Evolutionary conservation across 2,113 vertebrate genomes (phyloP), one percentile per base, ranked within the genome.

Genomic region (Gymnogyps californianus): DNA sequence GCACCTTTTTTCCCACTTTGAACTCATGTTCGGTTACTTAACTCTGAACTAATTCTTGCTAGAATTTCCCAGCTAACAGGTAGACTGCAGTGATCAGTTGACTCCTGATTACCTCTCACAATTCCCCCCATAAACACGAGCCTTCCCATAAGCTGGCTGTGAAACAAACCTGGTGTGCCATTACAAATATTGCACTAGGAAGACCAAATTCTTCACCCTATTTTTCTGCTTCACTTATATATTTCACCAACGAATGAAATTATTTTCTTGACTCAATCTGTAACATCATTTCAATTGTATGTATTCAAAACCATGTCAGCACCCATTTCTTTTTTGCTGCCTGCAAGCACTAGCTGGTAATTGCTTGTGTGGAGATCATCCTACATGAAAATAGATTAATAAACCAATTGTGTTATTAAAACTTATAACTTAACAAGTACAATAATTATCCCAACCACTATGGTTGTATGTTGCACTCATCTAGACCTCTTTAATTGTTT

Each of bases 371-470:
- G 54, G 40, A 62, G 61, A 93, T 74, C 46, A 74, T 67, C 38
- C 46, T 87, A 34, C n/a, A 64, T 55, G 26, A 83, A 90, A 92
- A 96, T 34, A 89, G 58, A 80, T 91, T 81, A 89, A 89, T 62
- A 86, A 96, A 86, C 51, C 28, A 75, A 76, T 89, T 76, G 44
- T 62, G 58, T 80, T 93, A 90, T 85, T 96, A 83, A 77, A 91
- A 80, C 20, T 69, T 93, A 77, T 47, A 79, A 71, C 47, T 71
- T 88, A 82, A 89, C 1, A 12, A 83, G 62, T 79, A 28, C 38
- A 77, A 66, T 91, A 89, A 94, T 94, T 91, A 86, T 90, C 58
- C 29, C 90, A 83, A 93, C 90, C 87, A 70, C 62, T 94, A 72
- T 64, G 67, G 52, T 38, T 91, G 36, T 29, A 65, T 4, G 3